Conservation (phyloP, 1,140 invertebrate species). For the Leptopilina boulardi region DNA sequence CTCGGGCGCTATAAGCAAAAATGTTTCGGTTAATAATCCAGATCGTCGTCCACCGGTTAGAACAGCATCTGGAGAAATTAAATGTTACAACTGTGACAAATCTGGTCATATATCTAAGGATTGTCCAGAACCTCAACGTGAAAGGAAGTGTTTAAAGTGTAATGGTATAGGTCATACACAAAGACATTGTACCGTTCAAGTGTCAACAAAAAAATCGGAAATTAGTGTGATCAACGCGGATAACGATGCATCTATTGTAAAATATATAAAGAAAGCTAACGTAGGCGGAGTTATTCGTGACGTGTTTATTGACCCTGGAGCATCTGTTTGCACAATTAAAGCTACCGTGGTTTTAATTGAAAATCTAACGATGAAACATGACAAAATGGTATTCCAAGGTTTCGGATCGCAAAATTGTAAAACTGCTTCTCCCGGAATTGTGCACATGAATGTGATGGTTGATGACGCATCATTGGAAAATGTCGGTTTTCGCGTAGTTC, state of each 20-base stretch:
- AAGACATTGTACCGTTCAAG: too few relatives aligned
- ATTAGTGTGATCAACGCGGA: conserved; percentile 30
- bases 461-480: conserved; percentile 32
- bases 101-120: conserved; percentile 14
- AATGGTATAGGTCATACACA: too few relatives aligned
- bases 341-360: conserved; percentile 9
- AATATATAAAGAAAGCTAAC: conserved; percentile 32
- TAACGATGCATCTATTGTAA: not conserved
- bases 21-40: not conserved
- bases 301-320: too few relatives aligned
- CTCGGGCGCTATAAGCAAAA: too few relatives aligned
- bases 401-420: conserved; percentile 28
- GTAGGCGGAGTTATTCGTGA: conserved; percentile 28
- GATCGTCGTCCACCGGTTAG: not conserved
- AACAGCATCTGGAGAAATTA: not conserved
- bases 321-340: conserved; percentile 33
- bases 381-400: conserved; percentile 5
- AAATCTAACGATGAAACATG: not conserved
- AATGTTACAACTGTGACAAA: not conserved
- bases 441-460: conserved; percentile 6
- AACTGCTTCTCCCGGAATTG: conserved; percentile 26
- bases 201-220: not conserved
- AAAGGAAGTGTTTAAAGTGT: too few relatives aligned
- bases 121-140: not conserved
- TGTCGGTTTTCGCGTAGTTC: conserved; percentile 5